Conservation (phyloP, 2,113 vertebrate species). For the Pagrus major region DNA sequence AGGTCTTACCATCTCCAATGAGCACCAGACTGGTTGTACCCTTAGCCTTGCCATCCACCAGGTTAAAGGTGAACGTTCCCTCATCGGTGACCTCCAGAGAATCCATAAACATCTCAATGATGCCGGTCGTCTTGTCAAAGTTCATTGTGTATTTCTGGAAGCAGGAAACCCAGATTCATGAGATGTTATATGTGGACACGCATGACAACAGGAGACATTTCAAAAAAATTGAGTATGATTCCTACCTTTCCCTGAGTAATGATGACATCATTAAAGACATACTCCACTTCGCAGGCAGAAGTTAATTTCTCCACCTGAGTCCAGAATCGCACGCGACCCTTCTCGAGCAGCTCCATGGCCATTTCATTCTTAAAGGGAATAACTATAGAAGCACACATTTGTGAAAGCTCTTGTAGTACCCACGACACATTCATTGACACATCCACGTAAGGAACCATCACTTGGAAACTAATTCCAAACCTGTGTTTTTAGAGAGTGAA, state of each 20-base stretch:
- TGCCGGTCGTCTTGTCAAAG: conserved; percentile 89
- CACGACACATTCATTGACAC: background rate
- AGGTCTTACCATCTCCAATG: conserved; percentile 91
- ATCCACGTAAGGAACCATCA: background rate
- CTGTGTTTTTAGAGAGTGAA: background rate
- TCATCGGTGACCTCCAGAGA: conserved; percentile 93
- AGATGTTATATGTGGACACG: background rate
- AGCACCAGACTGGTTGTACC: conserved; percentile 96
- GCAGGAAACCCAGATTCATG: background rate
- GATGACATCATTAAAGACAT: conserved; percentile 93
- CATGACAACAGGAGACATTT: background rate
- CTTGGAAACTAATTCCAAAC: background rate
- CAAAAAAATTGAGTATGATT: background rate
- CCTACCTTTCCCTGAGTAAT: conserved; percentile 91
- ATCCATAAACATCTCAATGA: conserved; percentile 98
- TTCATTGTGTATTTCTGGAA: conserved; percentile 96
- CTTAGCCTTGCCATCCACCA: conserved; percentile 96
- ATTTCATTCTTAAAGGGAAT: conserved; percentile 91
- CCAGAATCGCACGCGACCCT: conserved; percentile 97
- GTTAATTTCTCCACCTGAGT: conserved; percentile 93
- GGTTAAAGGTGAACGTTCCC: conserved; percentile 96
- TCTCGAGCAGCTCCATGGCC: conserved; percentile 95
- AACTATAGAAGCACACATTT: conserved; percentile 79
- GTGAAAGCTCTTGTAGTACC: background rate
- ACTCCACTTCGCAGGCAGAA: conserved; percentile 89